Evolutionary conservation across 2,113 vertebrate species (phyloP).

Genomic region (Nothobranchius kuhntae): DNA sequence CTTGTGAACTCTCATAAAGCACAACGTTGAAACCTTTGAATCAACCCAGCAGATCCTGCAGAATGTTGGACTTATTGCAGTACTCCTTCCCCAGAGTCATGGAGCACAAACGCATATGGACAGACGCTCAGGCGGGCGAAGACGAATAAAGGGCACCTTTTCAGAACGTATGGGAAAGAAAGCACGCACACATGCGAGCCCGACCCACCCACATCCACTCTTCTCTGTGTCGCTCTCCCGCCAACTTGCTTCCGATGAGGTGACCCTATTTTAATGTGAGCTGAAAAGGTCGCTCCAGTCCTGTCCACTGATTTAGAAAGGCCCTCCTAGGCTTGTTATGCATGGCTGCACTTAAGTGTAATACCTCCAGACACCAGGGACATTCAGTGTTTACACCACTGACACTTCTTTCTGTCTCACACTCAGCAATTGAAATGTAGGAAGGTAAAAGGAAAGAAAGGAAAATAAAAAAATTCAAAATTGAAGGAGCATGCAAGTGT

Average conservation of each 20-base stretch:
- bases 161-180: slow-evolving; percentile 54
- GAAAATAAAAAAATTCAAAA: slow-evolving; percentile 29
- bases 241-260: slow-evolving; percentile 60
- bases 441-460: slow-evolving; percentile 3
- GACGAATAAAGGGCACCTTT: slow-evolving; percentile 58
- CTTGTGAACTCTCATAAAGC: slow-evolving; percentile 8
- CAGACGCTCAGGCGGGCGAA: slow-evolving; percentile 48
- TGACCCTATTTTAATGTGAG: slow-evolving; percentile 72
- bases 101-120: slow-evolving; percentile 44
- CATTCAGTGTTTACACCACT: slow-evolving; percentile 61
- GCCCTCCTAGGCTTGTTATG: slow-evolving; percentile 64
- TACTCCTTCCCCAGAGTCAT: slow-evolving; percentile 15
- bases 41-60: slow-evolving; percentile 23
- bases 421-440: slow-evolving; percentile 9
- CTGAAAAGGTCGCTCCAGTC: slow-evolving; percentile 71
- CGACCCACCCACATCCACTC: slow-evolving; percentile 4
- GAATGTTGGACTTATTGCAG: slow-evolving; percentile 25
- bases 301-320: slow-evolving; percentile 71
- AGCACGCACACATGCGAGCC: slow-evolving; percentile 20
- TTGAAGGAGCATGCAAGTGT: slow-evolving; percentile 51
- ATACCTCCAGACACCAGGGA: slow-evolving; percentile 67
- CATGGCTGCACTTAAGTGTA: slow-evolving; percentile 67
- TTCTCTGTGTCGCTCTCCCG: slow-evolving; percentile 39
- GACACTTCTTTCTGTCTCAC: slow-evolving; percentile 37
- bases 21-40: slow-evolving; percentile 25